phyloP scores from a whole-genome alignment of 2,113 vertebrate species.

The Sakesphorus luctuosus region DNA sequence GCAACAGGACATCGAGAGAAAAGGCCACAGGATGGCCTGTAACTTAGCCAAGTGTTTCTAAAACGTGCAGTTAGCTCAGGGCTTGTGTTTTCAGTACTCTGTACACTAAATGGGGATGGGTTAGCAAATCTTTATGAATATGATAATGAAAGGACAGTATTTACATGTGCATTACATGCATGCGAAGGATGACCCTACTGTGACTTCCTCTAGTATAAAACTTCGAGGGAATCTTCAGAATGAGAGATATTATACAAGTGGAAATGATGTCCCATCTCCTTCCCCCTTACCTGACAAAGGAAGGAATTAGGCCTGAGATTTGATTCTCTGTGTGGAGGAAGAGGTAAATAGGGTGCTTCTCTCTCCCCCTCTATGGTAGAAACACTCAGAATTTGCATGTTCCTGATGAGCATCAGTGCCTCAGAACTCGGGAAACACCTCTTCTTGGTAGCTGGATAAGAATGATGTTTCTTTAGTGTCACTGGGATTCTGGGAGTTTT shows the following conservation, averaged over 20 bases:
- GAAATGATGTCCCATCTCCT: not conserved
- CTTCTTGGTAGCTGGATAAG: not conserved
- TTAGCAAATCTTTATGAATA: not conserved
- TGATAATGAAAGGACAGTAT: not conserved
- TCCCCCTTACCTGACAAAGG: not conserved
- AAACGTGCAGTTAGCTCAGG: not conserved
- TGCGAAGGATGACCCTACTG: not conserved
- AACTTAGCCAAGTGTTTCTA: not conserved
- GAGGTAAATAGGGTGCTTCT: not conserved
- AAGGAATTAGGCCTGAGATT: not conserved
- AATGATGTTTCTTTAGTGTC: not conserved
- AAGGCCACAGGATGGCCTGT: not conserved
- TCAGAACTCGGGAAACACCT: not conserved
- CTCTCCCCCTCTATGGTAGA: not conserved
- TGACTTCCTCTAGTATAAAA: not conserved
- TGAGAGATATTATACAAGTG: not conserved
- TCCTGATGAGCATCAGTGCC: not conserved
- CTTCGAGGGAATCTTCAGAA: not conserved
- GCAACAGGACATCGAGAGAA: not conserved
- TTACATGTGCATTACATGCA: rapidly evolving
- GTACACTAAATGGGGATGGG: not conserved
- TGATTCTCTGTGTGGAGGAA: not conserved
- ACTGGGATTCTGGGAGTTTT: not conserved
- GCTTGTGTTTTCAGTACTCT: not conserved
- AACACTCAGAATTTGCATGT: not conserved